These are phyloP conservation scores for Siphlonurus alternatus DNA, from an alignment of 2,888 invertebrate genomes.

Conservation along the genomic window DNA sequence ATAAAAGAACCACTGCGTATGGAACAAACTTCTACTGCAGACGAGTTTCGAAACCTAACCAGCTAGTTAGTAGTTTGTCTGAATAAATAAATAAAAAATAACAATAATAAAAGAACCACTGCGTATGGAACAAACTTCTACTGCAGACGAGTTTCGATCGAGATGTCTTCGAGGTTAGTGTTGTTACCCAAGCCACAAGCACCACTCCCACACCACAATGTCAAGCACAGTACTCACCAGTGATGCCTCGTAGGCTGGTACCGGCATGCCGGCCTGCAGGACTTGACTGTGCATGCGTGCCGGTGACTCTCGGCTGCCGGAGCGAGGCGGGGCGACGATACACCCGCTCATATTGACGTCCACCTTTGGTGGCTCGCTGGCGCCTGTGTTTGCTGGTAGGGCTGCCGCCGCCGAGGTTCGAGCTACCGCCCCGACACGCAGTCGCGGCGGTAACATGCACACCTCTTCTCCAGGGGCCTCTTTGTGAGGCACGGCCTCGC, in stretches of 20 bases:
- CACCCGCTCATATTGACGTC: constrained; percentile 36
- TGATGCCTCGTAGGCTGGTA: constrained; percentile 43
- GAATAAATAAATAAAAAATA: too few species aligned
- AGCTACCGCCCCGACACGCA: background rate
- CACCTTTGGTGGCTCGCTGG: constrained; percentile 32
- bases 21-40: too few species aligned
- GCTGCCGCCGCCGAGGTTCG: constrained; percentile 6
- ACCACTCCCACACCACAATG: too few species aligned
- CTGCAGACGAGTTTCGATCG: too few species aligned
- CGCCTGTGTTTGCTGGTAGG: constrained; percentile 5
- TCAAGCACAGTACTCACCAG: constrained; percentile 53
- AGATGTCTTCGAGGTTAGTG: too few species aligned
- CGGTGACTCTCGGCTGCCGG: constrained; percentile 31
- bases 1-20: too few species aligned
- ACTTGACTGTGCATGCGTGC: constrained; percentile 22
- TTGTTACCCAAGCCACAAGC: too few species aligned
- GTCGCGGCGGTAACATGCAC: background rate
- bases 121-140: too few species aligned
- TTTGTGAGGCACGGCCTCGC: background rate
- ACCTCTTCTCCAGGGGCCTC: background rate
- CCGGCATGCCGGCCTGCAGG: constrained; percentile 36
- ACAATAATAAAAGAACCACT: too few species aligned
- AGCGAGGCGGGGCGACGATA: constrained; percentile 26
- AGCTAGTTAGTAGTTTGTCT: too few species aligned
- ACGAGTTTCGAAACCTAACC: too few species aligned